A percentile compares a stretch with the other conserved stretches of the same genome.
Evolutionary conservation across 2,888 invertebrate species (phyloP).

Genomic region (Hetaerina titia): DNA sequence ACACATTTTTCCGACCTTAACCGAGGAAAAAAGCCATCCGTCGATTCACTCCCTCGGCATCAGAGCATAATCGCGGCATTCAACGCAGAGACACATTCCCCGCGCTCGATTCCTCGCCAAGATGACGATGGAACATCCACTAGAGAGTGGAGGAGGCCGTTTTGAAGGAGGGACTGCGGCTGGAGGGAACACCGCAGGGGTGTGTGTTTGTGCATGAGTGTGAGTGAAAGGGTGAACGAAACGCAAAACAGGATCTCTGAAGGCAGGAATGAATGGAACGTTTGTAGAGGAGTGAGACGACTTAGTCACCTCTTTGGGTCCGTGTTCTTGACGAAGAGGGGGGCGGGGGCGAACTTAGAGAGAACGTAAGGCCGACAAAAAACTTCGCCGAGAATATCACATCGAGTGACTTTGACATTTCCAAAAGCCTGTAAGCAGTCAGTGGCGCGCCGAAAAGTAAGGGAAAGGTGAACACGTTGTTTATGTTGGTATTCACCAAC

Average conservation of each 20-base stretch:
- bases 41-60: not conserved
- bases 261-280: not conserved
- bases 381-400: too few relatives aligned
- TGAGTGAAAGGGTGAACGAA: not conserved
- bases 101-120: not conserved
- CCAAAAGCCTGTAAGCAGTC: too few relatives aligned
- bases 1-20: not conserved
- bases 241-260: not conserved
- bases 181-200: not conserved
- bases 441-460: too few relatives aligned
- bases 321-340: too few relatives aligned
- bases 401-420: too few relatives aligned
- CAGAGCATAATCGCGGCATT: not conserved
- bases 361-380: too few relatives aligned
- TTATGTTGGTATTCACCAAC: too few relatives aligned
- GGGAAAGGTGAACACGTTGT: too few relatives aligned
- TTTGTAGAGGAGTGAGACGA: not conserved
- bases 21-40: not conserved
- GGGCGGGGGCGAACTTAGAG: too few relatives aligned
- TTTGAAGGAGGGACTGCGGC: not conserved
- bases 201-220: too few relatives aligned
- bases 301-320: not conserved
- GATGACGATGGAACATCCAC: not conserved
- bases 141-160: not conserved
- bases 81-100: not conserved